Evolutionary conservation across 1,140 invertebrate species (phyloP).

Genomic region (Propsilocerus akamusi): DNA sequence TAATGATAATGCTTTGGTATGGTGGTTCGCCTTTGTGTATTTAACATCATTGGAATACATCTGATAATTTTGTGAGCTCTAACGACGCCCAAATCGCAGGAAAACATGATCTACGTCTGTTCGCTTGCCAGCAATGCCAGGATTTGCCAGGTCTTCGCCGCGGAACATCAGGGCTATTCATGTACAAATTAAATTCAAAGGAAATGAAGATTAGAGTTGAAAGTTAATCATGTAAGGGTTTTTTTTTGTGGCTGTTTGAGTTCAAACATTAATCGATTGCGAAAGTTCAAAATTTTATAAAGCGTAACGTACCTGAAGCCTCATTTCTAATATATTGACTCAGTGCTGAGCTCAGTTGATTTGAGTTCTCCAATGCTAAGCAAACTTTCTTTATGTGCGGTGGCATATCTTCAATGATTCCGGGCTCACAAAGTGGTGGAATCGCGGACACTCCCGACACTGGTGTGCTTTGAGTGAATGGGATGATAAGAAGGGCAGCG

Average conservation of each 20-base stretch:
- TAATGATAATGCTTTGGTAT: too few relatives aligned
- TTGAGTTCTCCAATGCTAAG: conserved; percentile 20
- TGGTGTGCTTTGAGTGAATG: too few relatives aligned
- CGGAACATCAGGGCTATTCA: conserved; percentile 20
- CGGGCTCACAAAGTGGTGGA: too few relatives aligned
- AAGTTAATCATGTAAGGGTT: not conserved
- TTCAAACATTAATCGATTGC: not conserved
- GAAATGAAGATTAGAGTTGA: not conserved
- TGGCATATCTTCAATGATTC: conserved; percentile 13
- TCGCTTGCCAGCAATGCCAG: conserved; percentile 37
- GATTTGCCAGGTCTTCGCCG: conserved; percentile 16
- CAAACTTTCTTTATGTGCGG: conserved; percentile 21
- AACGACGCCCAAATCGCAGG: conserved; percentile 42
- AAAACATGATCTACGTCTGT: conserved; percentile 63
- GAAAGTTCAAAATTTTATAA: not conserved
- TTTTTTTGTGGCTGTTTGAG: not conserved
- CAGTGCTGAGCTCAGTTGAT: conserved; percentile 18
- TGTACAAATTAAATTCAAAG: conserved; percentile 3
- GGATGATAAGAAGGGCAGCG: too few relatives aligned
- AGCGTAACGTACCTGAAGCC: conserved; percentile 15
- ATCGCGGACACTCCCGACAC: too few relatives aligned
- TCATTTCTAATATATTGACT: conserved; percentile 22
- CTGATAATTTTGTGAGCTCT: too few relatives aligned
- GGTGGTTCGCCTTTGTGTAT: too few relatives aligned
- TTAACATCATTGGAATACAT: too few relatives aligned